A percentile compares a stretch with the other conserved stretches of the same genome.
Conservation (phyloP, 2,113 vertebrate genomes). For the Desmodus rotundus region DNA sequence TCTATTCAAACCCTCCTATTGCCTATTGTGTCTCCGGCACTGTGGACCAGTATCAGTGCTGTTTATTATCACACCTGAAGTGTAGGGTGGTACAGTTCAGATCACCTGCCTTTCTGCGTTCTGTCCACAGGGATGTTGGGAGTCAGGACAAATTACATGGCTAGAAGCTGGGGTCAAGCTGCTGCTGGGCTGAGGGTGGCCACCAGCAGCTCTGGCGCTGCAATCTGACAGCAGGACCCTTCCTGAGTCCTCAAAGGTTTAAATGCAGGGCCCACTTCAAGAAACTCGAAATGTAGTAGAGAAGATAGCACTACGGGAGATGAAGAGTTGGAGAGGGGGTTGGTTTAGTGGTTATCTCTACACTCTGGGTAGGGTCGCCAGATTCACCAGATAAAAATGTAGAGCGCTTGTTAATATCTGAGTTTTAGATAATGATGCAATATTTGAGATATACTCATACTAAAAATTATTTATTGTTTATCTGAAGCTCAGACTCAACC, state of each 20-base stretch:
- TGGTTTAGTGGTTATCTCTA: background rate
- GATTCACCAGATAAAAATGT: background rate
- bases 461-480: background rate
- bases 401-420: background rate
- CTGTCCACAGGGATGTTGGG: background rate
- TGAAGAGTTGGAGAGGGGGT: background rate
- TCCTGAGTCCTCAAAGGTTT: background rate
- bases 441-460: background rate
- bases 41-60: background rate
- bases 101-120: background rate
- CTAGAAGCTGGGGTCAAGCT: background rate
- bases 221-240: background rate
- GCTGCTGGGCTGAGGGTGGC: background rate
- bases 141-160: background rate
- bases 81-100: background rate
- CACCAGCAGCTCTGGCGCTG: background rate
- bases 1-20: background rate
- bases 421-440: background rate
- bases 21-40: background rate
- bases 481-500: slow-evolving; percentile 3
- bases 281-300: background rate
- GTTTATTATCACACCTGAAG: background rate
- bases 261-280: background rate
- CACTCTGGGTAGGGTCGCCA: background rate
- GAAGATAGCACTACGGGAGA: background rate